Evolutionary conservation across 1,140 invertebrate species (phyloP).

Genomic region (Oppia nitens): DNA sequence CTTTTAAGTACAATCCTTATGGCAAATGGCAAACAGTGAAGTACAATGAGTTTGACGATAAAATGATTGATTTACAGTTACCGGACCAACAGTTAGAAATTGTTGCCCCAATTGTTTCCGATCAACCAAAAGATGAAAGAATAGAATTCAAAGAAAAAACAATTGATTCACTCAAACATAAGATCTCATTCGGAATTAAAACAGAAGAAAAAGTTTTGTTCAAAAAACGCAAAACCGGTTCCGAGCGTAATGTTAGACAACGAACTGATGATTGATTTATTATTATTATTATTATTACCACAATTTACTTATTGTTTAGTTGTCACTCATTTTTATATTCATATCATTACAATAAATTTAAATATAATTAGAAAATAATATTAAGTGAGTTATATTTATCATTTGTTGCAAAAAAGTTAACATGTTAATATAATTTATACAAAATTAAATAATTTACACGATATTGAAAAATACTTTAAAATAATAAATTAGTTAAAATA

Average conservation of each 20-base stretch:
- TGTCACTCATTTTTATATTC: too few species aligned
- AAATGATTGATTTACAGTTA: conserved; percentile 6
- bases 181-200: not conserved
- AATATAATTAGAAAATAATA: too few species aligned
- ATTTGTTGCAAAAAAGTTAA: too few species aligned
- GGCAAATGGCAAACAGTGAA: conserved; percentile 8
- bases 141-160: conserved; percentile 7
- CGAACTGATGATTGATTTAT: not conserved
- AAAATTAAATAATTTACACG: too few species aligned
- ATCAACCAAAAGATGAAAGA: not conserved
- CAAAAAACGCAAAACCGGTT: conserved; percentile 3
- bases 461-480: too few species aligned
- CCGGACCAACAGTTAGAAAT: not conserved
- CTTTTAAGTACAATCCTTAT: conserved; percentile 1
- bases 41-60: not conserved
- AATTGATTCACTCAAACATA: not conserved
- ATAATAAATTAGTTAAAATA: too few species aligned
- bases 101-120: not conserved
- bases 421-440: too few species aligned
- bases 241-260: not conserved
- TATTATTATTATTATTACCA: too few species aligned
- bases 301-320: too few species aligned
- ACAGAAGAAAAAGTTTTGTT: not conserved
- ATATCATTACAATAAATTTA: too few species aligned
- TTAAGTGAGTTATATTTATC: too few species aligned